These are phyloP conservation scores for Pinctada fucata DNA, from an alignment of 2,888 invertebrate species.

Conservation along the genomic window DNA sequence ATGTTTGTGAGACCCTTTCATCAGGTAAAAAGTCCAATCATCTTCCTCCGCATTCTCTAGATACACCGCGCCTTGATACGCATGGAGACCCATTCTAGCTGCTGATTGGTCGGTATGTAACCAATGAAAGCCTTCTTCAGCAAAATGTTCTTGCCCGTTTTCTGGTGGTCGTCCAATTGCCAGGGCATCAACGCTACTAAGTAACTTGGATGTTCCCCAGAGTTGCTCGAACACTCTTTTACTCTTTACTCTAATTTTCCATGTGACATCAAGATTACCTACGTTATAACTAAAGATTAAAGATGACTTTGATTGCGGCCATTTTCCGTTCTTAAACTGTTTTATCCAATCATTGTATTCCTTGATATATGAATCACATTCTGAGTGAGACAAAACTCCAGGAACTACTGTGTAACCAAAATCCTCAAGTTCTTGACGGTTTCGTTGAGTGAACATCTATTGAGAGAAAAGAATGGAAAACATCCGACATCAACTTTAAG, in stretches of 20 bases:
- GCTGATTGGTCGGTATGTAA: slow-evolving; percentile 68
- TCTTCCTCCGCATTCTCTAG: slow-evolving; percentile 58
- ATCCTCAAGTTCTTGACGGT: slow-evolving; percentile 49
- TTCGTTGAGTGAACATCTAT: slow-evolving; percentile 42
- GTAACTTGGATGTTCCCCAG: slow-evolving; percentile 68
- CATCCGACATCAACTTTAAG: background rate
- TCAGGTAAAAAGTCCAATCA: slow-evolving; percentile 62
- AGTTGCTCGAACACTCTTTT: slow-evolving; percentile 65
- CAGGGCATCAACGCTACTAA: slow-evolving; percentile 68
- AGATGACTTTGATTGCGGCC: slow-evolving; percentile 57
- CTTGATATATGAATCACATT: slow-evolving; percentile 56
- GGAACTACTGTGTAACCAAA: slow-evolving; percentile 63
- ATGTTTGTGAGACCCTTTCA: slow-evolving; percentile 58
- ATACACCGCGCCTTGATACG: slow-evolving; percentile 67
- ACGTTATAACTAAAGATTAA: slow-evolving; percentile 65
- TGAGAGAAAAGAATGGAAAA: background rate
- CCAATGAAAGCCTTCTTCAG: slow-evolving; percentile 50
- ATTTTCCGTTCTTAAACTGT: slow-evolving; percentile 52
- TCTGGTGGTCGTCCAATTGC: slow-evolving; percentile 72
- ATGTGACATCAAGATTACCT: slow-evolving; percentile 64
- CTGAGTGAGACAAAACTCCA: slow-evolving; percentile 48
- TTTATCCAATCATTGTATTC: slow-evolving; percentile 59
- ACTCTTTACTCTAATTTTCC: slow-evolving; percentile 62
- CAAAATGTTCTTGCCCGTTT: slow-evolving; percentile 55
- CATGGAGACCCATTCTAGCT: slow-evolving; percentile 64